Conservation (phyloP, 2,888 invertebrate species). For the Chydorus sphaericus region DNA sequence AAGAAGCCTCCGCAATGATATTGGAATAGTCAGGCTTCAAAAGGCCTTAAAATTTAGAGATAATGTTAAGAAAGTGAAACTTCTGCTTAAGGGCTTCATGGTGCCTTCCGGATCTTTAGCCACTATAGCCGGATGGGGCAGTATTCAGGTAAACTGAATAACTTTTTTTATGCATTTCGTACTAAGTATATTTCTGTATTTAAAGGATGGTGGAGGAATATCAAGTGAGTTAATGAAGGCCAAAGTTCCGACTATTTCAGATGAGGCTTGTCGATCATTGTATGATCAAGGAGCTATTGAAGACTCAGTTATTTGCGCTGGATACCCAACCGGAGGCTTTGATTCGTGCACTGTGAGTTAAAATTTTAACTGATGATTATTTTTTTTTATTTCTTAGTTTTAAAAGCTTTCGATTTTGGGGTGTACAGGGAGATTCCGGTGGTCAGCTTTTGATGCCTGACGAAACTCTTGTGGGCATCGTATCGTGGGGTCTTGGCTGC, state of each 20-base stretch:
- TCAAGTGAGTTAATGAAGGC: background rate
- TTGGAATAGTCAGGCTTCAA: background rate
- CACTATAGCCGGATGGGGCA: background rate
- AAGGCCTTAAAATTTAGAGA: background rate
- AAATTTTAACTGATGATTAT: background rate
- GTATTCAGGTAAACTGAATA: background rate
- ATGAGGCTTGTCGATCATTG: background rate
- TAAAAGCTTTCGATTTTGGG: background rate
- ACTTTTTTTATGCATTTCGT: background rate
- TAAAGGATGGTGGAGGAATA: background rate
- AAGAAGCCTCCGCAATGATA: background rate
- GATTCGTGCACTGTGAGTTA: constrained; percentile 1
- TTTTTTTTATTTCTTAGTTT: background rate
- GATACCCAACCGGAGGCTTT: background rate
- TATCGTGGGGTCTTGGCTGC: constrained; percentile 5
- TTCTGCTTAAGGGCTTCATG: background rate
- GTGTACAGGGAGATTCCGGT: constrained; percentile 5
- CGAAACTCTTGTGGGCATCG: background rate
- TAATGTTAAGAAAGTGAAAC: background rate
- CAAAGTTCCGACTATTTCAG: background rate
- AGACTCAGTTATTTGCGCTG: background rate
- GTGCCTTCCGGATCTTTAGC: background rate
- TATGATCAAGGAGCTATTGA: background rate
- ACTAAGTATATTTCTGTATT: background rate
- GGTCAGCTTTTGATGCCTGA: background rate